Percentiles rank a stretch among this genome's conserved stretches.
Conservation (phyloP, 2,888 invertebrate species). For the Choristoneura rosaceana region DNA sequence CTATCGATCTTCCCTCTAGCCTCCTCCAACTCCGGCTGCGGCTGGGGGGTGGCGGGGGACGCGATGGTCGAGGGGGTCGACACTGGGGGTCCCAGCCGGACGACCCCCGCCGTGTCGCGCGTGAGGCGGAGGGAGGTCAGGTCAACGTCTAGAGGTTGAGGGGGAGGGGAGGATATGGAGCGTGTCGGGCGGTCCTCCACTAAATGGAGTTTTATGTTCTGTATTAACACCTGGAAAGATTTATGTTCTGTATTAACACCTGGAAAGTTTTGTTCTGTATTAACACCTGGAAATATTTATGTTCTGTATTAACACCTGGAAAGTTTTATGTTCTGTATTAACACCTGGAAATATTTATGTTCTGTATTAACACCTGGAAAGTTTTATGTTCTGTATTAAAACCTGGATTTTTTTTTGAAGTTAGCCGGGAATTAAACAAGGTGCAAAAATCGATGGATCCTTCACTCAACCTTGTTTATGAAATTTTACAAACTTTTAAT, state of each 20-base stretch:
- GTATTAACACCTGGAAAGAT: conserved; percentile 88
- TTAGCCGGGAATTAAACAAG: no score
- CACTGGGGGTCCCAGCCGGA: conserved; percentile 88
- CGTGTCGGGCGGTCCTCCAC: conserved; percentile 94
- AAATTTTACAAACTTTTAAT: no score
- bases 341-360: conserved; percentile 88
- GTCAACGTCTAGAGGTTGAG: conserved; percentile 91
- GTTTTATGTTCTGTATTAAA: no score
- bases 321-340: conserved; percentile 90
- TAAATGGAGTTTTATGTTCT: conserved; percentile 90
- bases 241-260: conserved; percentile 91
- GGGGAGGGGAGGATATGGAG: conserved; percentile 91
- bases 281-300: no score
- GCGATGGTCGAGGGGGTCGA: conserved; percentile 58
- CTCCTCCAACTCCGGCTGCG: conserved; percentile 76
- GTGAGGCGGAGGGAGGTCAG: conserved; percentile 89
- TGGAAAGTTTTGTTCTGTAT: no score
- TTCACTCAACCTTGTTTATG: no score
- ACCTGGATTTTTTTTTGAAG: background rate
- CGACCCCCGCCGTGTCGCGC: conserved; percentile 90
- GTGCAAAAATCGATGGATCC: no score
- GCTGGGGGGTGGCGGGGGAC: conserved; percentile 65
- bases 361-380: conserved; percentile 89
- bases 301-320: conserved; percentile 90
- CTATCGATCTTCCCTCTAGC: conserved; percentile 70